Base-by-base conservation (phyloP, 1,140 invertebrate genomes). In the Arion vulgaris region DNA sequence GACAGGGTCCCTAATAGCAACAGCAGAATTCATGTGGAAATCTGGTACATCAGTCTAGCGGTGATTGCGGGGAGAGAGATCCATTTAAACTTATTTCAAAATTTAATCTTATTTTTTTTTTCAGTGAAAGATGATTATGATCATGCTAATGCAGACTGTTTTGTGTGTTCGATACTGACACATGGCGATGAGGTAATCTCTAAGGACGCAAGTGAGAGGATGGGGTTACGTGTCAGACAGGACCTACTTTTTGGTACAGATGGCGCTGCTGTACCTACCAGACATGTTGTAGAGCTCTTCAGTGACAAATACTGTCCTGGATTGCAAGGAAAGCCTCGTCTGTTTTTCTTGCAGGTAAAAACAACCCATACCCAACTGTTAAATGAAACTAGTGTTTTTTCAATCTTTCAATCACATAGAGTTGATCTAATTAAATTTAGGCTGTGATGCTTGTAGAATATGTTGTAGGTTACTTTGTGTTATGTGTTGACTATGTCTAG, bases 141-240 rank as follows among this genome's bases (percentile, higher is more conserved):
- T 92, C 96, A 97, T 91, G 93, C 94, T 13, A 93, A 96, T 39
- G 93, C 94, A 87, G 96, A 98, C 89, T 97, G 96, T 85, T 92
- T 98, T 80, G 89, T 96, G 0, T 93, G 97, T 83, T 95, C 82
- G 28, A 95, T 98, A 39, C 92, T 98, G 68, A 96, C 96, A 79
- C 97, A 99, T 91, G 97, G 97, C 36, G 96, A 97, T 89, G 92
- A 96, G 83, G 96, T 96, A 23, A 94, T 96, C 83, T 91, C 98
- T 39, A 97, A 96, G 91, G 96, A 97, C 89, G 92, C 95, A 80
- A 96, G 95, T 26, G 41, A 73, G 13, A 76, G 79, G 26, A 53
- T 28, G 19, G 72, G 38, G n/a, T 74, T 32, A 45, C 82, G 51
- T 69, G 53, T 73, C 9, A 73, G 85, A 69, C 78, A 84, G 7